These are phyloP conservation scores for Lottia gigantea DNA, from an alignment of 2,888 invertebrate species.

Conservation along the genomic window DNA sequence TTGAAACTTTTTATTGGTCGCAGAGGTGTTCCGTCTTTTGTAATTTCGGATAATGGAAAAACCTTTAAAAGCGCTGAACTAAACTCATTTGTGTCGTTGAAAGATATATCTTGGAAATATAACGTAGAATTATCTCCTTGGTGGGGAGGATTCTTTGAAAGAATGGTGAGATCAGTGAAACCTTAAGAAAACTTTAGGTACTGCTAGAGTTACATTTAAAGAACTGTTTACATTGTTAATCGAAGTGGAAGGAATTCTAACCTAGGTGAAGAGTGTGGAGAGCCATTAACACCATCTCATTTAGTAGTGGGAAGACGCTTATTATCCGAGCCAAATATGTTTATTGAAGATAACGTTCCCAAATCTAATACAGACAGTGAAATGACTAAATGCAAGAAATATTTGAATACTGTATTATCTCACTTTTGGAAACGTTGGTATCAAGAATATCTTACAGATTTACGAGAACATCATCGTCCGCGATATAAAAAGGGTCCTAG, in stretches of 20 bases:
- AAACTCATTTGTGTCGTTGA: not conserved
- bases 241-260: not conserved
- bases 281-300: not conserved
- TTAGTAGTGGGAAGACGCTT: not conserved
- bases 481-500: not conserved
- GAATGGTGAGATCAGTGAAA: not conserved
- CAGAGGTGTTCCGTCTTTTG: no score
- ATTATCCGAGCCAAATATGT: no score
- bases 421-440: not conserved
- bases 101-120: not conserved
- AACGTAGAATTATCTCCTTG: not conserved
- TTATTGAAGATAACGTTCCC: no score
- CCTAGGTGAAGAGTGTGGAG: not conserved
- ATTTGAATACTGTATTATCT: not conserved
- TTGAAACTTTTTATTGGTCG: no score
- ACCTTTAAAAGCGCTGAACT: no score
- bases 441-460: not conserved
- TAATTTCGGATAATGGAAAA: no score
- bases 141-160: conserved; percentile 2
- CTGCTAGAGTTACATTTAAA: not conserved
- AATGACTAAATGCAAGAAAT: not conserved
- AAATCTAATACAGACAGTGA: no score
- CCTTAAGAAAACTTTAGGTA: not conserved
- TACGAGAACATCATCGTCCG: not conserved
- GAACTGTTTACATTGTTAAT: not conserved